Base-by-base conservation (phyloP, 1,140 invertebrate genomes). In the Sitophilus oryzae region DNA sequence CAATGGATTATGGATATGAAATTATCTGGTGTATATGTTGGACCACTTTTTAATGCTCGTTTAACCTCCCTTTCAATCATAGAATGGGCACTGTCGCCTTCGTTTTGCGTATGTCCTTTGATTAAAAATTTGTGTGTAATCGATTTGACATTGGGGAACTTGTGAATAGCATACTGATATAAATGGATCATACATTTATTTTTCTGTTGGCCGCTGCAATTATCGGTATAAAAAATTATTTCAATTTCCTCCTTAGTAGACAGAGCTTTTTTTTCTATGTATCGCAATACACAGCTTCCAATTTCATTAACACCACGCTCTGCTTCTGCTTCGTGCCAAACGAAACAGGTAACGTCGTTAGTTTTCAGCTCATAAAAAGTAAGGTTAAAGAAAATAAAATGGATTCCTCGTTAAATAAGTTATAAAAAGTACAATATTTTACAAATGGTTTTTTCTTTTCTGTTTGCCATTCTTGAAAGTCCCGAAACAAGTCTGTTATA, bases 281-380 rank as follows among this genome's bases (percentile, higher is more conserved):
- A 44, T 9, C 21, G 15, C 18, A 6, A 44, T 11, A 44, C 11
- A 38, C 56, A 58, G 3, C 65, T 61, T 15, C 68, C 69, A 52
- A 76, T 76, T 64, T 73, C 71, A 41, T 68, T 72, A n/a, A 70
- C 65, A 4, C 69, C 72, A 45, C 72, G 63, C 25, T 70, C 67
- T 18, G 59, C 74, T 42, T 71, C 58, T 2, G 60, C 58, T 60
- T 78, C 75, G 61, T 71, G 61, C 73, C 75, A 77, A 21, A 74
- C 61, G 55, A 67, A 74, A 48, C 73, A 70, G 9, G 23, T n/a
- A 23, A 18, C 19, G 18, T 43, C 18, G 10, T 62, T 53, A n/a
- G 55, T 67, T 15, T 43, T 58, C 9, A 70, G 37, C 42, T 74
- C 64, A 60, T 58, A 21, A 14, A 70, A 61, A 19, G 67, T 70